phyloP scores from a whole-genome alignment of 2,113 vertebrate species.

The Serilophus lunatus region DNA sequence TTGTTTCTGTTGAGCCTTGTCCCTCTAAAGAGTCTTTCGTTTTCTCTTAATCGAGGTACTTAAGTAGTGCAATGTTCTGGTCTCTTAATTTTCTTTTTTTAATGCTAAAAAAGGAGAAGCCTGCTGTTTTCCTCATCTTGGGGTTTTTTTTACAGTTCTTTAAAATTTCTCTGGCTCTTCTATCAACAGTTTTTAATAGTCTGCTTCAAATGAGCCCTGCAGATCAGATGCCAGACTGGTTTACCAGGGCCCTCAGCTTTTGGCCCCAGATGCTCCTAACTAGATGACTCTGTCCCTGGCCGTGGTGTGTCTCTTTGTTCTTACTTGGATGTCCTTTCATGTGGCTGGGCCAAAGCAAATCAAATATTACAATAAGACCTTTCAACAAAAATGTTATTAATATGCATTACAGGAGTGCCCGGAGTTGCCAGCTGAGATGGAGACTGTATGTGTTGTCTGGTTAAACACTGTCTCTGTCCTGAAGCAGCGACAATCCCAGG shows the following conservation, averaged over 20 bases:
- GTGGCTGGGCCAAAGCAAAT: constrained; percentile 25
- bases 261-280: neutral
- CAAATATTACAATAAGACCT: constrained; percentile 33
- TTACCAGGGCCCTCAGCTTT: neutral
- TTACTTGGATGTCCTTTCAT: constrained; percentile 16
- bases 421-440: neutral
- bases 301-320: neutral
- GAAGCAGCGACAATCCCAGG: neutral
- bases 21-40: neutral
- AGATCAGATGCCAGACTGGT: neutral
- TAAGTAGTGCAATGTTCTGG: neutral
- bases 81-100: neutral
- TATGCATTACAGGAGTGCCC: neutral
- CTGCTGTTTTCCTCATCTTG: neutral
- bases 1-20: neutral
- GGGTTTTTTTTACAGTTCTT: neutral
- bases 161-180: neutral
- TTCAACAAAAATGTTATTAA: constrained; percentile 50
- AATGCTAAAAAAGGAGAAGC: neutral
- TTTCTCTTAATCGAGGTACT: neutral
- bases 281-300: constrained; percentile 2
- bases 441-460: neutral
- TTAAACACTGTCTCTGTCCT: neutral
- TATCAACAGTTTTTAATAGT: neutral
- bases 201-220: neutral